Conservation (phyloP, 1,140 invertebrate species). For the Cylas formicarius region DNA sequence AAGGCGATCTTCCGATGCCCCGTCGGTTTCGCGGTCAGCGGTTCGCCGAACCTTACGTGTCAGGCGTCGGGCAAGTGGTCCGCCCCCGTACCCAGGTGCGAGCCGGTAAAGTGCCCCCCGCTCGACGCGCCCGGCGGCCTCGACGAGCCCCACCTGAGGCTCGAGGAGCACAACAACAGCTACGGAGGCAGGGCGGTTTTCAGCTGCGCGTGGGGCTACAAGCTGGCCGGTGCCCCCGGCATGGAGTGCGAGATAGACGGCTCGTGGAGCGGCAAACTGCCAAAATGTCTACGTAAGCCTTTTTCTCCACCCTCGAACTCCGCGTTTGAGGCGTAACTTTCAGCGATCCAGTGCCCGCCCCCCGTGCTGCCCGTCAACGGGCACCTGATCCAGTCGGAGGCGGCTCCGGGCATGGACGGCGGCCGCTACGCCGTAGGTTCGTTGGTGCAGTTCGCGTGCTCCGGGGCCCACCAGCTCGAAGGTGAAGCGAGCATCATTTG, state of each 20-base stretch:
- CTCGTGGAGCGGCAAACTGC: slow-evolving; percentile 68
- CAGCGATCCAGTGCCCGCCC: slow-evolving; percentile 72
- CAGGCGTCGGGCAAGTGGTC: slow-evolving; percentile 77
- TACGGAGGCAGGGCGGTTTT: slow-evolving; percentile 67
- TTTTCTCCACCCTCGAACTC: not conserved
- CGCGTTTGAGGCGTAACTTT: slow-evolving; percentile 34
- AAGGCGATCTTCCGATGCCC: slow-evolving; percentile 60
- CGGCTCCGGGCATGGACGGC: slow-evolving; percentile 42
- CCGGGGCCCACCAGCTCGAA: slow-evolving; percentile 59
- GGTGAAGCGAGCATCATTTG: slow-evolving; percentile 77
- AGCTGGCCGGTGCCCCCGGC: slow-evolving; percentile 60
- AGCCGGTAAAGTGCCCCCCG: slow-evolving; percentile 63
- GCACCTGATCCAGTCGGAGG: slow-evolving; percentile 51
- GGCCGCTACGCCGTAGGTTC: slow-evolving; percentile 66
- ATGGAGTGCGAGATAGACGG: slow-evolving; percentile 70
- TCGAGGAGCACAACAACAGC: slow-evolving; percentile 57
- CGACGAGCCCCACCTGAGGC: slow-evolving; percentile 46
- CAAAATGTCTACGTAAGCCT: slow-evolving; percentile 61
- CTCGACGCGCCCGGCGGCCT: slow-evolving; percentile 48
- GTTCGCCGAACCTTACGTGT: slow-evolving; percentile 62
- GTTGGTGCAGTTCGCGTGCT: slow-evolving; percentile 70
- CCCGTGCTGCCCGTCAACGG: slow-evolving; percentile 67
- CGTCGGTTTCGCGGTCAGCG: slow-evolving; percentile 61
- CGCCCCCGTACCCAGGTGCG: slow-evolving; percentile 59
- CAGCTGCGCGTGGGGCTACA: slow-evolving; percentile 74